Percentiles rank a stretch among this genome's conserved stretches.
These are phyloP conservation scores for Melinaea marsaeus DNA, from an alignment of 2,888 invertebrate genomes.

Conservation along the genomic window DNA sequence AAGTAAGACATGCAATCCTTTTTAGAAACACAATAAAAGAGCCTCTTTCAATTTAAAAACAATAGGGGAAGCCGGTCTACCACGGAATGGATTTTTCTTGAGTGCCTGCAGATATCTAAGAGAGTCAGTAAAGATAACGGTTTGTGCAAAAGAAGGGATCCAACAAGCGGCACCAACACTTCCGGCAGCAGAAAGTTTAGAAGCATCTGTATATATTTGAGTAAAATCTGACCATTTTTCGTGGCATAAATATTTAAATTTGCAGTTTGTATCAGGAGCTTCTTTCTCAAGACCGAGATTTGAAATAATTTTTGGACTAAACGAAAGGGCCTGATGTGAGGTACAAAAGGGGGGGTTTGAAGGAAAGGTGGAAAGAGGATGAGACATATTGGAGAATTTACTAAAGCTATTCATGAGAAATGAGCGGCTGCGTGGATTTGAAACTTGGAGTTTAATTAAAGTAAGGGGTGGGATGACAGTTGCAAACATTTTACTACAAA, in stretches of 20 bases:
- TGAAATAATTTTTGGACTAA: too few relatives aligned
- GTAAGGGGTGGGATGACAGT: too few relatives aligned
- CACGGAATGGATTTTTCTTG: not conserved
- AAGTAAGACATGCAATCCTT: not conserved
- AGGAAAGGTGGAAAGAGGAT: too few relatives aligned
- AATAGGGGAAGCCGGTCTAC: not conserved
- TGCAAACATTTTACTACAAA: not conserved
- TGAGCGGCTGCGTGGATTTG: too few relatives aligned
- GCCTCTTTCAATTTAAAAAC: not conserved
- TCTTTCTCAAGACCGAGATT: not conserved
- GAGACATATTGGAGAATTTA: too few relatives aligned
- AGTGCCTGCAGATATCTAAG: not conserved
- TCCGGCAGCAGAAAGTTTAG: not conserved
- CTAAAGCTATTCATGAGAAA: too few relatives aligned
- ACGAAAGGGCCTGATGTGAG: too few relatives aligned
- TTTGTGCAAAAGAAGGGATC: not conserved
- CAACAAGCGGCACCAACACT: not conserved
- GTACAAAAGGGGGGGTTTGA: too few relatives aligned
- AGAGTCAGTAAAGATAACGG: constrained; percentile 2
- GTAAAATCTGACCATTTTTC: not conserved
- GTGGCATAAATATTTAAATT: not conserved
- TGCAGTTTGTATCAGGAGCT: not conserved
- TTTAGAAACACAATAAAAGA: not conserved
- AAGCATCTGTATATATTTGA: too few relatives aligned
- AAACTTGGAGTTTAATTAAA: too few relatives aligned